Evolutionary conservation across 2,888 invertebrate species (phyloP).

Genomic region (Timandra comae): DNA sequence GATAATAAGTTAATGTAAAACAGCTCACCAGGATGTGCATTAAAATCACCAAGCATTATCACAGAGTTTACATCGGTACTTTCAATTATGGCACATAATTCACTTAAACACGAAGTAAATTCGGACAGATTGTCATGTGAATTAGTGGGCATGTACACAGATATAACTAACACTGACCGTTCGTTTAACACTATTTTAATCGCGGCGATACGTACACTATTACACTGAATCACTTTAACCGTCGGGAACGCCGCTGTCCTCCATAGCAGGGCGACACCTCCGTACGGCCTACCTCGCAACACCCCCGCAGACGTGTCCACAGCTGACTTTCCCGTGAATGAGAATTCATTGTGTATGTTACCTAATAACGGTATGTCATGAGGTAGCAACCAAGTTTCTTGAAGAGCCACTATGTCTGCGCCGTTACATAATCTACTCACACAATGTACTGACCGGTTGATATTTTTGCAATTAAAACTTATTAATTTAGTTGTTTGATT

Average conservation of each 20-base stretch:
- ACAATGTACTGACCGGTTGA: slow-evolving; percentile 18
- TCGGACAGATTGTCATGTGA: slow-evolving; percentile 15
- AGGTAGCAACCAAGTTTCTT: slow-evolving; percentile 23
- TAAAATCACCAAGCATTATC: slow-evolving; percentile 20
- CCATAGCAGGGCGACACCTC: slow-evolving; percentile 22
- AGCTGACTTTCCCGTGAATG: slow-evolving; percentile 19
- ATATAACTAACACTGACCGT: slow-evolving; percentile 13
- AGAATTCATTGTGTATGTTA: slow-evolving; percentile 17
- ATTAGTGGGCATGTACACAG: slow-evolving; percentile 25
- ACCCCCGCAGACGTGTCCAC: slow-evolving; percentile 21
- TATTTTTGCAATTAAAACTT: slow-evolving; percentile 22
- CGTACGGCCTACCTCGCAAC: slow-evolving; percentile 16
- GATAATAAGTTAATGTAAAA: slow-evolving; percentile 16
- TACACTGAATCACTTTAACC: slow-evolving; percentile 19
- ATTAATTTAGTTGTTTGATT: background rate
- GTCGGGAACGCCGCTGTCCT: slow-evolving; percentile 14
- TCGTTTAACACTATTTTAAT: slow-evolving; percentile 7
- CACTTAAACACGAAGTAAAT: slow-evolving; percentile 18
- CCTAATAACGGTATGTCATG: slow-evolving; percentile 18
- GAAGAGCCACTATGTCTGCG: slow-evolving; percentile 18
- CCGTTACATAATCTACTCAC: slow-evolving; percentile 13
- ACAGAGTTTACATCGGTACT: slow-evolving; percentile 10
- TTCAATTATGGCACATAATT: slow-evolving; percentile 16
- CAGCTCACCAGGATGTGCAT: slow-evolving; percentile 17
- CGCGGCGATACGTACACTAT: slow-evolving; percentile 12